Conservation (phyloP, 2,113 vertebrate species). For the Bubo scandiacus region DNA sequence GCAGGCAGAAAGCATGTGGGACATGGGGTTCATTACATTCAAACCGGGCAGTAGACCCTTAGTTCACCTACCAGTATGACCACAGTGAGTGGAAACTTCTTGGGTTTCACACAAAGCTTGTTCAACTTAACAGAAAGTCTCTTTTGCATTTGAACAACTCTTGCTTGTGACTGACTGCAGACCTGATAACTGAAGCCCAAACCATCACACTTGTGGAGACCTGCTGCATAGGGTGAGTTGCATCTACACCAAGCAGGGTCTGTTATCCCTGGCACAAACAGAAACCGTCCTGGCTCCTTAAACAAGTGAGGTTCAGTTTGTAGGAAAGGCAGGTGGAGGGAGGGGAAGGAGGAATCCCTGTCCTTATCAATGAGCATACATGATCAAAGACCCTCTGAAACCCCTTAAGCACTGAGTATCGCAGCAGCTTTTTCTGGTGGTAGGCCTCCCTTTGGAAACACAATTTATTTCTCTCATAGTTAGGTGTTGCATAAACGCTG, state of each 20-base stretch:
- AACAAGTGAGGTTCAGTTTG: neutral
- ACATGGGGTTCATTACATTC: neutral
- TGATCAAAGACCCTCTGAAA: neutral
- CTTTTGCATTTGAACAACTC: neutral
- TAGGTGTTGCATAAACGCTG: neutral
- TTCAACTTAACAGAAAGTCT: neutral
- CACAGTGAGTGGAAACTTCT: neutral
- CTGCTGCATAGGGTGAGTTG: neutral
- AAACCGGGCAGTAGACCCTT: neutral
- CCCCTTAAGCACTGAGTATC: neutral
- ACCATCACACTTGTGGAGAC: neutral
- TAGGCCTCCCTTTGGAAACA: neutral
- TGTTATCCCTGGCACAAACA: neutral
- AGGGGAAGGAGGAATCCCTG: neutral
- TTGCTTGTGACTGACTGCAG: neutral
- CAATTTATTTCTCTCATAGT: neutral
- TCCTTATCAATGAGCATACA: neutral
- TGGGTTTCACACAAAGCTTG: neutral
- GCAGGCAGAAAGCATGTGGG: neutral
- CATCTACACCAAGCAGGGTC: neutral
- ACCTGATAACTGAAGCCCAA: neutral
- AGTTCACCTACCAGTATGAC: neutral
- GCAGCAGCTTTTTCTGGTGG: neutral
- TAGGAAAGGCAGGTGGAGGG: neutral
- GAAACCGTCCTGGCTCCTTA: neutral